Evolutionary conservation across 2,888 invertebrate genomes (phyloP).

Genomic region (Thumatha senex): DNA sequence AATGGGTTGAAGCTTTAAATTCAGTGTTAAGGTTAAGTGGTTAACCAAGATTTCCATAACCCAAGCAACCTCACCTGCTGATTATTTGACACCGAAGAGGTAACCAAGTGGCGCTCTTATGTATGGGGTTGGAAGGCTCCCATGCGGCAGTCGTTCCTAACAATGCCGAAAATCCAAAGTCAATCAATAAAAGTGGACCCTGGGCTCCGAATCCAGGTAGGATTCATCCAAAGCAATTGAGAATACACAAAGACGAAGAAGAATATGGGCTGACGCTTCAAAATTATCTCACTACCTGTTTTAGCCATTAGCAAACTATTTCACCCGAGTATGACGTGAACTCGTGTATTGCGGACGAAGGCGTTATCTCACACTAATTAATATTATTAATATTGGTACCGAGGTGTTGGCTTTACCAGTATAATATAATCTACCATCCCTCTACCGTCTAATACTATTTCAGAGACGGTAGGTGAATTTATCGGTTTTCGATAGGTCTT

Average conservation of each 20-base stretch:
- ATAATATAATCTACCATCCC: constrained; percentile 30
- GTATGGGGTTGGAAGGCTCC: no score
- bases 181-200: no score
- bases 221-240: no score
- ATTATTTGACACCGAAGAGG: no score
- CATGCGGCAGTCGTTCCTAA: no score
- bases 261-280: background rate
- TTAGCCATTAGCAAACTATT: constrained; percentile 22
- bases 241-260: no score
- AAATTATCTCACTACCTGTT: constrained; percentile 1
- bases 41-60: no score
- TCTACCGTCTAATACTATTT: constrained; percentile 11
- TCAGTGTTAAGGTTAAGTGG: no score
- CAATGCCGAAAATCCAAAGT: no score
- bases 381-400: constrained; percentile 54
- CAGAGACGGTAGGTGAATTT: constrained; percentile 1
- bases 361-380: constrained; percentile 60
- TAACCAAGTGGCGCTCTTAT: no score
- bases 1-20: background rate
- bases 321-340: constrained; percentile 15
- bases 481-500: constrained; percentile 27
- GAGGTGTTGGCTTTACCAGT: constrained; percentile 39
- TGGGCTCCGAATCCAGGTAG: no score
- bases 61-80: no score
- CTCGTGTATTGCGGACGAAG: constrained; percentile 30